A percentile compares a stretch with the other conserved stretches of the same genome.
Evolutionary conservation across 2,113 vertebrate genomes (phyloP).

Genomic region (Labrus mixtus): DNA sequence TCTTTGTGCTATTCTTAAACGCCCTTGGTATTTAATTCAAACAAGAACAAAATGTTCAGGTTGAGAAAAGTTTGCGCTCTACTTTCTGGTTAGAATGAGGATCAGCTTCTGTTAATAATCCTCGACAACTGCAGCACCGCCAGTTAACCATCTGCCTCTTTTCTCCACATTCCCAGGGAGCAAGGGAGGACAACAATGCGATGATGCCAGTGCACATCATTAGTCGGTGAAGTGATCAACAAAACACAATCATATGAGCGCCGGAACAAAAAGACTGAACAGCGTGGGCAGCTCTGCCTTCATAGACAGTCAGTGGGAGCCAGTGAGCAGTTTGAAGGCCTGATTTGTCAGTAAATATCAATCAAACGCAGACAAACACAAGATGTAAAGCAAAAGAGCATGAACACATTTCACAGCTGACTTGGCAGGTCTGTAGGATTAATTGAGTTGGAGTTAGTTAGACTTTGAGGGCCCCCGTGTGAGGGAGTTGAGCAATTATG

Average conservation of each 20-base stretch:
- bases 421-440: conserved; percentile 64
- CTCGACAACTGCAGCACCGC: conserved; percentile 13
- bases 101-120: conserved; percentile 54
- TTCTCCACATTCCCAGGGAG: conserved; percentile 49
- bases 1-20: conserved; percentile 26
- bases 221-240: conserved; percentile 70
- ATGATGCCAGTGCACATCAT: conserved; percentile 62
- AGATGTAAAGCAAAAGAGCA: conserved; percentile 63
- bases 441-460: conserved; percentile 60
- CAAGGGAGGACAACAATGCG: conserved; percentile 56
- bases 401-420: conserved; percentile 72
- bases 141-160: conserved; percentile 64
- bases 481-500: conserved; percentile 29
- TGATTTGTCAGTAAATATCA: conserved; percentile 70
- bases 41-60: conserved; percentile 45
- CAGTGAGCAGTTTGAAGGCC: conserved; percentile 22
- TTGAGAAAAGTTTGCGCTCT: conserved; percentile 27
- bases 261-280: conserved; percentile 42
- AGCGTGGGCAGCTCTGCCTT: conserved; percentile 41
- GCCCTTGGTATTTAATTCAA: conserved; percentile 28
- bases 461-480: conserved; percentile 29
- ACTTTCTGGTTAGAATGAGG: conserved; percentile 49
- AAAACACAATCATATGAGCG: conserved; percentile 62
- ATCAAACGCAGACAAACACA: conserved; percentile 60
- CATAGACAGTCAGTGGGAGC: conserved; percentile 18